A percentile compares a stretch with the other conserved stretches of the same genome.
phyloP scores from a whole-genome alignment of 2,113 vertebrate genomes.

The Sprattus sprattus region DNA sequence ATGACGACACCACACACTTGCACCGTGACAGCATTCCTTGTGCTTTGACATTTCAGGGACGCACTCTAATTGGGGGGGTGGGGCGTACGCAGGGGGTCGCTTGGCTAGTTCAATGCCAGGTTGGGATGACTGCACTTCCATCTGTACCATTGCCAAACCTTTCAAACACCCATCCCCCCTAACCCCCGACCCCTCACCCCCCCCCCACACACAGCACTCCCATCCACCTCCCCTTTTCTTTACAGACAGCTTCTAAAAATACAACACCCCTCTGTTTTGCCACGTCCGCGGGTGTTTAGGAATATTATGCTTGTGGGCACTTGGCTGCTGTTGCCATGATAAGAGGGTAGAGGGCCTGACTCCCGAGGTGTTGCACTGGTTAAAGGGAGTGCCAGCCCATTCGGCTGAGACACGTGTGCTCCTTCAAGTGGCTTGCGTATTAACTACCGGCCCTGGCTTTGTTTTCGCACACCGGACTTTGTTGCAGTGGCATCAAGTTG shows the following conservation, averaged over 20 bases:
- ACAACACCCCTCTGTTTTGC: slow-evolving; percentile 46
- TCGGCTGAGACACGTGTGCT: background rate
- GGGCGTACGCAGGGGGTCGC: slow-evolving; percentile 25
- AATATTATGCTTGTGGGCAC: slow-evolving; percentile 60
- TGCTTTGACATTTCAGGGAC: slow-evolving; percentile 38
- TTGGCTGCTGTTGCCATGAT: slow-evolving; percentile 62
- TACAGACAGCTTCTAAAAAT: slow-evolving; percentile 64
- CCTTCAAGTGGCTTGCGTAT: background rate
- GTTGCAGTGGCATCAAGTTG: background rate
- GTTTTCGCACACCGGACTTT: background rate
- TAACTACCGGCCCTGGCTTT: background rate
- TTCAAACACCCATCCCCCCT: background rate
- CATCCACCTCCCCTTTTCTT: slow-evolving; percentile 45
- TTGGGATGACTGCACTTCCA: slow-evolving; percentile 46
- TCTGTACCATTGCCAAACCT: slow-evolving; percentile 39
- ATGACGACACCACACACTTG: slow-evolving; percentile 16
- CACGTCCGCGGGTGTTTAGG: slow-evolving; percentile 53
- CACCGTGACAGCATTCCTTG: slow-evolving; percentile 31
- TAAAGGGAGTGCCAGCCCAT: background rate
- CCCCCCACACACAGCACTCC: slow-evolving; percentile 21
- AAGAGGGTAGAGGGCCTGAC: slow-evolving; percentile 64
- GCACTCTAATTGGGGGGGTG: slow-evolving; percentile 24
- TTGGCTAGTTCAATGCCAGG: slow-evolving; percentile 40
- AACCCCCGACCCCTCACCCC: slow-evolving; percentile 25
- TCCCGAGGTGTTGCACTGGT: slow-evolving; percentile 53